Conservation (phyloP, 2,113 vertebrate species). For the Anser cygnoides region DNA sequence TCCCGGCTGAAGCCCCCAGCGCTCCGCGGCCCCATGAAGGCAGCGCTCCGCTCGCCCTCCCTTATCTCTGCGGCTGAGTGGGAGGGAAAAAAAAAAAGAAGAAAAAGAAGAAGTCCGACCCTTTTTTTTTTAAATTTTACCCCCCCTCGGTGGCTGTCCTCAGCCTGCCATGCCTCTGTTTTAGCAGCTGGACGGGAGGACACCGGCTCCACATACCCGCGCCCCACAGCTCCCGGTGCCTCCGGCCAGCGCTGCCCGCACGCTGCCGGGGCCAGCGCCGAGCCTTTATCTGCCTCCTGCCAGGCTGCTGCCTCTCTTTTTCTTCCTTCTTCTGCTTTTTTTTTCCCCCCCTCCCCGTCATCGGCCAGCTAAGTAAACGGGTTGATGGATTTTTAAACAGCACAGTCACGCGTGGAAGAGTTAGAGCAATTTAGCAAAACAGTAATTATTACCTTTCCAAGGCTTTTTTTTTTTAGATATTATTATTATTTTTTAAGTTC, state of each 20-base stretch:
- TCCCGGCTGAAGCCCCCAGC: neutral
- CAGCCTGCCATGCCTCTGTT: neutral
- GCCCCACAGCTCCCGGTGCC: neutral
- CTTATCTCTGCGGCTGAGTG: neutral
- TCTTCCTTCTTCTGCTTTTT: neutral
- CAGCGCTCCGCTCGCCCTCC: neutral
- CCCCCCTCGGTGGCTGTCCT: too few species aligned
- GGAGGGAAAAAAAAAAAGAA: neutral
- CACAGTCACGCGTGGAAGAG: slow-evolving; percentile 78
- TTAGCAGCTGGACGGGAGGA: slow-evolving; percentile 28
- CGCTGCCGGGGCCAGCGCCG: slow-evolving; percentile 12
- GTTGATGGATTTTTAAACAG: slow-evolving; percentile 78
- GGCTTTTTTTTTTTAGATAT: neutral
- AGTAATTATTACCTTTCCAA: slow-evolving; percentile 22
- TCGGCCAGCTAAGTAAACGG: slow-evolving; percentile 79
- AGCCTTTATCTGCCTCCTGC: slow-evolving; percentile 60
- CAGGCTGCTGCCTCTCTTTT: neutral
- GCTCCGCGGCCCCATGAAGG: neutral
- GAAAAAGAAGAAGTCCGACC: neutral
- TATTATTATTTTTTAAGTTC: neutral
- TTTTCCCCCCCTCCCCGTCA: slow-evolving; percentile 37
- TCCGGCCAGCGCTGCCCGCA: slow-evolving; percentile 18
- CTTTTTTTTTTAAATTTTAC: too few species aligned
- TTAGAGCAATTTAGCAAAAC: slow-evolving; percentile 69
- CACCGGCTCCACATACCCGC: slow-evolving; percentile 30